Percentiles rank a stretch among this genome's conserved stretches.
phyloP scores from a whole-genome alignment of 2,113 vertebrate genomes.

The Paedocypris sp. region DNA sequence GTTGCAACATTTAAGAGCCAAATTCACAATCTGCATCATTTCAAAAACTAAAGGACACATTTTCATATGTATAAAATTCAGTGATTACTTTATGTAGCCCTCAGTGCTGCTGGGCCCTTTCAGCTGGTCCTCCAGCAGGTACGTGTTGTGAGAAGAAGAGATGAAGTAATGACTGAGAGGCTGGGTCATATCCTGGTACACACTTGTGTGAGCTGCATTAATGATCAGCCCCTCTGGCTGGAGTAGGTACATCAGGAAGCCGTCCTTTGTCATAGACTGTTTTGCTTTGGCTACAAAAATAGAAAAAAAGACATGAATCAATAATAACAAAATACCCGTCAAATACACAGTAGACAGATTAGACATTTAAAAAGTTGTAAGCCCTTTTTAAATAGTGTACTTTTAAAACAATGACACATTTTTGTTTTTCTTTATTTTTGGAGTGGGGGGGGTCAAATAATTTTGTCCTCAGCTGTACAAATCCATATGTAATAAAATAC shows the following conservation, averaged over 20 bases:
- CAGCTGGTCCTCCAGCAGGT: constrained; percentile 88
- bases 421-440: too few relatives aligned
- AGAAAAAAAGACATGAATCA: neutral
- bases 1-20: too few relatives aligned
- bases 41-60: neutral
- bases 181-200: constrained; percentile 91
- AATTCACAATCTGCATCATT: too few relatives aligned
- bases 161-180: constrained; percentile 90
- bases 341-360: too few relatives aligned
- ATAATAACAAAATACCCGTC: neutral
- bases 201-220: constrained; percentile 57
- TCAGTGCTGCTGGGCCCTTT: constrained; percentile 88
- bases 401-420: too few relatives aligned
- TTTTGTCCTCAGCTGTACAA: neutral
- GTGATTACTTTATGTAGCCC: constrained; percentile 78
- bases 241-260: constrained; percentile 85
- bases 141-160: constrained; percentile 95
- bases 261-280: constrained; percentile 81
- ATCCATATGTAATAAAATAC: too few relatives aligned
- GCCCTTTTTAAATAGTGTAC: too few relatives aligned
- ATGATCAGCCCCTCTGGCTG: constrained; percentile 68
- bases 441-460: too few relatives aligned
- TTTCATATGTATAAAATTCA: neutral
- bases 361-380: too few relatives aligned
- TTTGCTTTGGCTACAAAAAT: constrained; percentile 68